phyloP scores from a whole-genome alignment of 2,113 vertebrate genomes.

The Morone saxatilis region DNA sequence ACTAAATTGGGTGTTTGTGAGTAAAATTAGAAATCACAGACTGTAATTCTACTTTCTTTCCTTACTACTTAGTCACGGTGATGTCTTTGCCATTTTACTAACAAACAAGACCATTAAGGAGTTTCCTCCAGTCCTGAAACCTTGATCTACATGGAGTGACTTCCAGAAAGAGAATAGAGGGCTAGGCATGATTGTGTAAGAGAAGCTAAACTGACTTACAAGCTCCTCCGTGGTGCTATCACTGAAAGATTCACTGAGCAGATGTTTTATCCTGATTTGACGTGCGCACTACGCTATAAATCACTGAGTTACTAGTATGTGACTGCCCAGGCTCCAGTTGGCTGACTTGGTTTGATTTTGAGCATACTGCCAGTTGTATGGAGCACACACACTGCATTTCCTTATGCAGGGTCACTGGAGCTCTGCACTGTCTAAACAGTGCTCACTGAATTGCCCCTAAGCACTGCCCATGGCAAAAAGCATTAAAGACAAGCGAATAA shows the following conservation, averaged over 20 bases:
- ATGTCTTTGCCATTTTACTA: neutral
- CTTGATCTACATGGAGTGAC: neutral
- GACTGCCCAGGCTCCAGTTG: conserved; percentile 23
- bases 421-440: conserved; percentile 51
- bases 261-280: conserved; percentile 32
- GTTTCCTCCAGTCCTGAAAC: conserved; percentile 1
- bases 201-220: neutral
- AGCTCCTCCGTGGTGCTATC: neutral
- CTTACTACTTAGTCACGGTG: neutral
- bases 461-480: conserved; percentile 45
- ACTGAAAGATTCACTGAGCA: conserved; percentile 20
- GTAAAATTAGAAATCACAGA: neutral
- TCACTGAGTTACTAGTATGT: conserved; percentile 29
- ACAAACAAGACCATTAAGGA: neutral
- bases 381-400: conserved; percentile 55
- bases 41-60: neutral
- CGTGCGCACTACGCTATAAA: conserved; percentile 16
- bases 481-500: conserved; percentile 48
- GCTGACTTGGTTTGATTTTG: conserved; percentile 41
- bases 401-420: conserved; percentile 43
- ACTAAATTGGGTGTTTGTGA: neutral
- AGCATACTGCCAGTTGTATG: conserved; percentile 40
- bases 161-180: conserved; percentile 9
- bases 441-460: conserved; percentile 28
- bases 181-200: neutral